Evolutionary conservation across 1,140 invertebrate species (phyloP), one percentile per base, ranked within the genome.

Genomic region (Drosophila nigromelanica): DNA sequence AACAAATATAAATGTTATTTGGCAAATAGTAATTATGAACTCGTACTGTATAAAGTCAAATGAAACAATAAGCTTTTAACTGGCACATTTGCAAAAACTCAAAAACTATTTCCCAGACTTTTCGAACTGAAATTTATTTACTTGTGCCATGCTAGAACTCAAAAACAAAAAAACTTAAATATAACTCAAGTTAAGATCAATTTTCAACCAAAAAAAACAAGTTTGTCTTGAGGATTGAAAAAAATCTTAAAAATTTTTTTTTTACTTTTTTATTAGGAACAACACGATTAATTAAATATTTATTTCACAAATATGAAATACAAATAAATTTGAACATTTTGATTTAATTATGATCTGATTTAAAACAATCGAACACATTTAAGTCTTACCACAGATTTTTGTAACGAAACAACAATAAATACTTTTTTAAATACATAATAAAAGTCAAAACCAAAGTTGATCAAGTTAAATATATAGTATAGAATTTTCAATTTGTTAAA

Each of bases 101-200:
- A 8, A 14, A 14, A 18, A 59, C 42, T n/a, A 39, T 43, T 60
- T 33, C 48, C 35, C 39, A 39, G 11, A 66, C 50, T 71, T 64
- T 33, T 48, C 33, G 55, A 73, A 67, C 54, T 66, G 52, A 71
- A 51, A 45, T 66, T 60, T 24, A 58, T 64, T 55, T 64, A 55
- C 37, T 48, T 71, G 61, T 66, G 51, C 61, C 60, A 71, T 64
- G 15, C 47, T 56, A 51, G 37, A 71, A 66, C 24, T 50, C 39
- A 39, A 10, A 61, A 45, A n/a, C 0, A 18, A 43, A 45, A 21
- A 45, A 15, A 18, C 8, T 18, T 14, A 40, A 51, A 40, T 42
- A 35, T 33, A 60, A 37, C 24, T 66, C 52, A 56, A 18, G 39
- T 4, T 58, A 59, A 67, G 42, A 37, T 54, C 45, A 43, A 33